Evolutionary conservation across 2,888 invertebrate genomes (phyloP).

Genomic region (Sarcophaga carnaria): DNA sequence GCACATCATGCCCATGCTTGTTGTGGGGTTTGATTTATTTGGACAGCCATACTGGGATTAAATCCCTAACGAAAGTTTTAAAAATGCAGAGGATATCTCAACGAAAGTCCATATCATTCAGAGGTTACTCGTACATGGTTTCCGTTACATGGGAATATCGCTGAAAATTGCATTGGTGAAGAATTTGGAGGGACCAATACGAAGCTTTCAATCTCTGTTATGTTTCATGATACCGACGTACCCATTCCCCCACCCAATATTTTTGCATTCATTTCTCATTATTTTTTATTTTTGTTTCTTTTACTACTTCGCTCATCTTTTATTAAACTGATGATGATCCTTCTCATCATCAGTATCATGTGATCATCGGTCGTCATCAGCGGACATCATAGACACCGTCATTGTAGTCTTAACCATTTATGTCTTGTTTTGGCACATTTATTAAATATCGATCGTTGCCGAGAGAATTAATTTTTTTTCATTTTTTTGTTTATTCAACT

Average conservation of each 20-base stretch:
- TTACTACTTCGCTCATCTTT: not conserved
- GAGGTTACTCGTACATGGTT: too few relatives aligned
- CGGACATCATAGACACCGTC: conserved; percentile 59
- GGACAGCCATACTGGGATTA: too few relatives aligned
- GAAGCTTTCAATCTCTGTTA: too few relatives aligned
- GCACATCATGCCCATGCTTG: too few relatives aligned
- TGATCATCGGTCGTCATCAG: conserved; percentile 42
- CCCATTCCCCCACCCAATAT: conserved; percentile 26
- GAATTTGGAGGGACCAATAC: too few relatives aligned
- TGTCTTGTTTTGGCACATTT: conserved; percentile 69
- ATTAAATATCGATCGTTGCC: conserved; percentile 68
- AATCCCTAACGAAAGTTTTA: too few relatives aligned
- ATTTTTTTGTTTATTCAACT: not conserved
- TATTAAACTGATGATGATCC: conserved; percentile 53
- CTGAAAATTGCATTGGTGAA: too few relatives aligned
- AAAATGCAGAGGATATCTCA: too few relatives aligned
- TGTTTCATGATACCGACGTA: not conserved
- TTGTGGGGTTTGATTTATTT: too few relatives aligned
- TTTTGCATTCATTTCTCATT: not conserved
- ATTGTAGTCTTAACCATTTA: conserved; percentile 65
- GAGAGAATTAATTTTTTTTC: conserved; percentile 46
- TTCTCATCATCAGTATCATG: conserved; percentile 34
- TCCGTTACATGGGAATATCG: too few relatives aligned
- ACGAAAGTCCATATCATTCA: too few relatives aligned
- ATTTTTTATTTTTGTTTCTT: not conserved